Base-by-base conservation (phyloP, 2,797 vertebrate species). In the Cuniculus paca region DNA sequence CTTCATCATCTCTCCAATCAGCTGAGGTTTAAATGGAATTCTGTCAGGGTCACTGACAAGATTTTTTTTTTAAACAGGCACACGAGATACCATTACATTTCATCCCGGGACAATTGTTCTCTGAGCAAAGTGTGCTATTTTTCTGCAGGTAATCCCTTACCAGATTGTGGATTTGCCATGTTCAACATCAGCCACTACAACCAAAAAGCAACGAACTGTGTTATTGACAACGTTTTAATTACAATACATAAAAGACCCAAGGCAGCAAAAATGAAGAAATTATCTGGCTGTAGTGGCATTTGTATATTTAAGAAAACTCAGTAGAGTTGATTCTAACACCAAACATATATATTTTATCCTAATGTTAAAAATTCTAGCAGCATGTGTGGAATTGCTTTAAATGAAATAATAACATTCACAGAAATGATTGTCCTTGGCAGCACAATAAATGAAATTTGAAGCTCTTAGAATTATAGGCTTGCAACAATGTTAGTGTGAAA, bases 401-500 rank as follows among this genome's bases (percentile, higher is more conserved):
- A 95, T 54, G 48, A 91, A 96, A 94, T 94, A 95, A 94, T 95
- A 96, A 95, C 84, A 88, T 94, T 91, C 75, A 89, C 26, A 75
- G 85, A 84, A 95, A 89, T 54, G 17, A 94, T 95, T 70, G 74
- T 97, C 78, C 52, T 85, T 14, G 54, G 78, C 50, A 79, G 78
- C 61, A 80, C 92, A 28, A 78, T 89, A 97, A 93, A 93, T 94
- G 93, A 96, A 97, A 98, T 97, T 90, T 68, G 88, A 97, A 13
- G 79, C 74, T 90, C 86, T 96, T 91, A 96, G 92, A 96, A 97
- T 68, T 54, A 75, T 98, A 95, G 93, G 97, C 97, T 98, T 95
- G 90, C 95, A 94, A 96, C 97, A 97, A 78, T 96, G 97, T 97
- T 96, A 78, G 97, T 98, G 97, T 89, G 97, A 97, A 98, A 97